Conservation (phyloP, 1,140 invertebrate genomes). For the Lepidurus apus region DNA sequence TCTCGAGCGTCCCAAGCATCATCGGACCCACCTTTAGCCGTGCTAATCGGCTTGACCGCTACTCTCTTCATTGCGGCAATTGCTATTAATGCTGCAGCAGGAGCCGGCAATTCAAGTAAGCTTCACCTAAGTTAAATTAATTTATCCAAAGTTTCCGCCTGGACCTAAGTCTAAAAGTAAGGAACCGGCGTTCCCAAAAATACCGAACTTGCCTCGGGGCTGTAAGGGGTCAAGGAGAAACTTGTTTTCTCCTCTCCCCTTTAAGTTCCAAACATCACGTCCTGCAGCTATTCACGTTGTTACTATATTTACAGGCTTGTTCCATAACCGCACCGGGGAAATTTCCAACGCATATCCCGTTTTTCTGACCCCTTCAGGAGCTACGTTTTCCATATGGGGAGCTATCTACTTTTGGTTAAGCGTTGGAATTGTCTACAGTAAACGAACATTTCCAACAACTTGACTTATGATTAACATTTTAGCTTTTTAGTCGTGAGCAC, state of each 20-base stretch:
- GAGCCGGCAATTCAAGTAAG: conserved; percentile 29
- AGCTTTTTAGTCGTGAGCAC: conserved; percentile 18
- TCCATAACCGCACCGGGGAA: conserved; percentile 26
- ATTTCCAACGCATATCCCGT: conserved; percentile 26
- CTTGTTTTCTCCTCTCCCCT: not conserved
- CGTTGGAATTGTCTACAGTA: conserved; percentile 29
- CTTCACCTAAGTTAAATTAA: not conserved
- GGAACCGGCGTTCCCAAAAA: not conserved
- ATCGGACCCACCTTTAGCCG: conserved; percentile 24
- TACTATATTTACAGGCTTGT: conserved; percentile 23
- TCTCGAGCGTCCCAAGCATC: not conserved
- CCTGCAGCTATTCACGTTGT: not conserved
- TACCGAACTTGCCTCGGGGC: too few species aligned
- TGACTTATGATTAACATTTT: not conserved
- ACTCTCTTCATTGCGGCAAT: conserved; percentile 11
- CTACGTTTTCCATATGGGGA: conserved; percentile 31
- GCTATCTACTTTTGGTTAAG: conserved; percentile 31
- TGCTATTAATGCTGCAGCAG: conserved; percentile 30
- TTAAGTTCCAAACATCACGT: not conserved
- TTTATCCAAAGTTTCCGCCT: not conserved
- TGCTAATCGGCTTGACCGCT: conserved; percentile 22
- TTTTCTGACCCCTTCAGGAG: conserved; percentile 28
- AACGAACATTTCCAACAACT: not conserved
- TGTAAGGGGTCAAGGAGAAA: too few species aligned
- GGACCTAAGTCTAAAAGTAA: not conserved